Conservation (phyloP, 1,140 invertebrate genomes). For the Formica selysi region DNA sequence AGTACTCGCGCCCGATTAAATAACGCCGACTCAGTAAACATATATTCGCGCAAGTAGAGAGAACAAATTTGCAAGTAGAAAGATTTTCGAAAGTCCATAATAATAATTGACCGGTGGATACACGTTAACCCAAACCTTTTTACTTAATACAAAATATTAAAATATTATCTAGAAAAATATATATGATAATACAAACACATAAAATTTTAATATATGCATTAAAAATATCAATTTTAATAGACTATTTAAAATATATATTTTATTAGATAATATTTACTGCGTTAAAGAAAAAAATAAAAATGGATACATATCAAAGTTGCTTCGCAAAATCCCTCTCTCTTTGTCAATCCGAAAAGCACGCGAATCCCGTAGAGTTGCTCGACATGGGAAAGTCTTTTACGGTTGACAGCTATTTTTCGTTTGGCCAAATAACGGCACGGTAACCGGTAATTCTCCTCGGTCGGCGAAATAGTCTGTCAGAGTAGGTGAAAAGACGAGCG, state of each 20-base stretch:
- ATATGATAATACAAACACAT: not conserved
- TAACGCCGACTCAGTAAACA: conserved; percentile 30
- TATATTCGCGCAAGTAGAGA: conserved; percentile 15
- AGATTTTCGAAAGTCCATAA: not conserved
- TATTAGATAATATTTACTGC: not conserved
- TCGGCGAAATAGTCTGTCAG: conserved; percentile 12
- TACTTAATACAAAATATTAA: not conserved
- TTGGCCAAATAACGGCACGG: not conserved
- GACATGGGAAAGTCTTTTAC: conserved; percentile 12
- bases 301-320: not conserved
- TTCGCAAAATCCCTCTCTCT: not conserved
- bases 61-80: conserved; percentile 13
- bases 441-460: conserved; percentile 4
- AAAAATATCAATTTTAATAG: not conserved
- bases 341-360: conserved; percentile 1
- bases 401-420: conserved; percentile 1
- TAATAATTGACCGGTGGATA: not conserved
- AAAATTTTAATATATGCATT: not conserved
- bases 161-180: conserved; percentile 5
- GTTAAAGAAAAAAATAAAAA: not conserved
- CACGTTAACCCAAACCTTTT: not conserved
- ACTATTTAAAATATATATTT: not conserved
- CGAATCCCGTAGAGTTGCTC: not conserved
- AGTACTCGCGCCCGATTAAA: conserved; percentile 10
- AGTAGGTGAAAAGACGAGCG: conserved; percentile 3